Evolutionary conservation across 2,888 invertebrate species (phyloP), one percentile per base, ranked within the genome.

Genomic region (Platycheirus albimanus): DNA sequence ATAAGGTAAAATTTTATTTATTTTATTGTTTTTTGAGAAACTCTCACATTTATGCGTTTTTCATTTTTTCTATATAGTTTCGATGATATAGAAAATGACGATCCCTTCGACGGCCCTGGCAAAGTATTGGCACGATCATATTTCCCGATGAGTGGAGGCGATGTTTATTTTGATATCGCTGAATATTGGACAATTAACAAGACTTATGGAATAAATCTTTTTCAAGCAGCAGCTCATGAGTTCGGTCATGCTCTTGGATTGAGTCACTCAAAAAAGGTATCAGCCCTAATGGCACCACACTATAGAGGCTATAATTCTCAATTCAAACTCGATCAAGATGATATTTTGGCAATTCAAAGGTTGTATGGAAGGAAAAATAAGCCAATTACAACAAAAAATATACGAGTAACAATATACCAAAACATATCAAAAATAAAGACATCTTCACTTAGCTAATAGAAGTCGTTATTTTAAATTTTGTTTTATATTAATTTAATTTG

Each of bases 191-290:
- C 61, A 30, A 45, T 61, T 45, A 30, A 24, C 6, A 61, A 45
- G 7, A 28, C 10, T 0, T 7, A 30, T 30, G 61, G 61, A 8
- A 30, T 45, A 7, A 61, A 61, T 15, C 5, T 61, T 1, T 61
- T 61, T 30, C 30, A 30, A 45, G 30, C 61, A 0, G 61, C 61
- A 17, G 45, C 61, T 4, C 61, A 61, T n/a, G 61, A 61, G 15
- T 30, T 61, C n/a, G 61, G 61, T n/a, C 61, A 61, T 45, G 6
- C 45, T 19, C 45, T 61, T 15, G 61, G 61, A 45, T 30, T 61
- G 8, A 30, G 30, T 2, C 61, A 61, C 45, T 45, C 61, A 0
- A n/a, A 45, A 4, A 19, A n/a, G 3, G 30, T 30, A 8, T 45
- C 30, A n/a, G 28, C 61, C 1, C 0, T 61, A 28, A 61, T 61